Evolutionary conservation across 2,888 invertebrate species (phyloP).

Genomic region (Endotricha flammealis): DNA sequence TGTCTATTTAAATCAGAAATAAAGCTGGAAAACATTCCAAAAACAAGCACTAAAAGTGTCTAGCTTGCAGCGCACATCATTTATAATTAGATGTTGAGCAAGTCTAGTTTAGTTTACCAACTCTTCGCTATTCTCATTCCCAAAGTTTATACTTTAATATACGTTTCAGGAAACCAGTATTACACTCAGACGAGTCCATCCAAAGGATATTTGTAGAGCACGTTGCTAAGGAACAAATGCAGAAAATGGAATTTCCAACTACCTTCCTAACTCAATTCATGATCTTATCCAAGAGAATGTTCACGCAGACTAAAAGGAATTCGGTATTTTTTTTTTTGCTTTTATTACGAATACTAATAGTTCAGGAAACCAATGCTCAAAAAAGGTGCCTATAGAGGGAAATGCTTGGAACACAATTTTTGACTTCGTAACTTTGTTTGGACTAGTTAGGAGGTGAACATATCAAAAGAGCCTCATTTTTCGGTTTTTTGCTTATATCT

Average conservation of each 20-base stretch:
- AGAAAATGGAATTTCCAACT: conserved; percentile 72
- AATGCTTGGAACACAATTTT: too few relatives aligned
- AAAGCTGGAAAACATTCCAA: conserved; percentile 1
- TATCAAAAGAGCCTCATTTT: too few relatives aligned
- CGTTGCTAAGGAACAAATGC: conserved; percentile 58
- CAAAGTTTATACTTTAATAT: conserved; percentile 12
- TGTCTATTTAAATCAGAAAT: too few relatives aligned
- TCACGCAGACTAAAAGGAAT: conserved; percentile 75
- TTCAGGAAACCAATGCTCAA: too few relatives aligned
- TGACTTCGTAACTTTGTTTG: too few relatives aligned
- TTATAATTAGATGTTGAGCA: conserved; percentile 19
- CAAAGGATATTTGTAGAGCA: conserved; percentile 66
- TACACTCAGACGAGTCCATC: conserved; percentile 65
- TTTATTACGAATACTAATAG: not conserved
- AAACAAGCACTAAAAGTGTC: conserved; percentile 3
- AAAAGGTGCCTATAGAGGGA: too few relatives aligned
- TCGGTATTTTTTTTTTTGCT: conserved; percentile 36
- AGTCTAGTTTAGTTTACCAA: conserved; percentile 14
- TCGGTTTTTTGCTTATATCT: too few relatives aligned
- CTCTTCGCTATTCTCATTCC: conserved; percentile 2
- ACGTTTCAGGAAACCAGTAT: conserved; percentile 50
- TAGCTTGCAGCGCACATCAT: conserved; percentile 7
- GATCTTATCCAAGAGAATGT: conserved; percentile 74
- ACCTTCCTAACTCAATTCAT: conserved; percentile 74
- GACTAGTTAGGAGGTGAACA: too few relatives aligned